Evolutionary conservation across 2,113 vertebrate species (phyloP).

Genomic region (Chaenogobius annularis): DNA sequence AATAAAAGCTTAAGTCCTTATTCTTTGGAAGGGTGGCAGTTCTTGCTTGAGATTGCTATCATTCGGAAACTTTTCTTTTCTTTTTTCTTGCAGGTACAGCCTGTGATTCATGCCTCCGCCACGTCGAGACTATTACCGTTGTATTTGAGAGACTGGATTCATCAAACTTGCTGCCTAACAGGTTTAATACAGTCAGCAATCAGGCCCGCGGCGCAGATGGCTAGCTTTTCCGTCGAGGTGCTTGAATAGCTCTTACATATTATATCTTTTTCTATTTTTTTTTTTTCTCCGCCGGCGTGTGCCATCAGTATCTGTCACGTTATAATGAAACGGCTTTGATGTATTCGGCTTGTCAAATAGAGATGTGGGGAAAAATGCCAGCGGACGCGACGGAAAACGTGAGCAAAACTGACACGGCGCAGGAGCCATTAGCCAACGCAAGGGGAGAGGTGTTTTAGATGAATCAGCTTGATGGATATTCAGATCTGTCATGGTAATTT

Average conservation of each 20-base stretch:
- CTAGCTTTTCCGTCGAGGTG: constrained; percentile 20
- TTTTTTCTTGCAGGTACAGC: constrained; percentile 43
- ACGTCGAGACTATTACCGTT: constrained; percentile 62
- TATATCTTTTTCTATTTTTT: constrained; percentile 2
- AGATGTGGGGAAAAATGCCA: not conserved
- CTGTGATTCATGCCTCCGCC: constrained; percentile 54
- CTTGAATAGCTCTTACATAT: constrained; percentile 18
- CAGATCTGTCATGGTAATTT: not conserved
- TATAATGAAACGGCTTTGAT: not conserved
- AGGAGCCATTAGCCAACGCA: not conserved
- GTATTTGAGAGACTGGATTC: constrained; percentile 59
- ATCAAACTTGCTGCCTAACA: constrained; percentile 47
- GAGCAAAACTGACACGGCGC: not conserved
- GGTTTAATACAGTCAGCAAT: constrained; percentile 50
- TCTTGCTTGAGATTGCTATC: constrained; percentile 53
- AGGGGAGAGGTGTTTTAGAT: not conserved
- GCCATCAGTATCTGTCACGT: constrained; percentile 17
- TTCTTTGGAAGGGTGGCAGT: constrained; percentile 48
- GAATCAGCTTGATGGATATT: not conserved
- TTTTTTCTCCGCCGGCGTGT: not conserved
- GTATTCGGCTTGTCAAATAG: not conserved
- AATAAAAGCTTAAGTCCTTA: constrained; percentile 67
- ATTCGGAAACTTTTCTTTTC: constrained; percentile 30
- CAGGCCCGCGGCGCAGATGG: constrained; percentile 29
- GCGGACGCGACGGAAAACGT: not conserved